Evolutionary conservation across 2,888 invertebrate species (phyloP), one percentile per base, ranked within the genome.

Genomic region (Mactromeris polynyma): DNA sequence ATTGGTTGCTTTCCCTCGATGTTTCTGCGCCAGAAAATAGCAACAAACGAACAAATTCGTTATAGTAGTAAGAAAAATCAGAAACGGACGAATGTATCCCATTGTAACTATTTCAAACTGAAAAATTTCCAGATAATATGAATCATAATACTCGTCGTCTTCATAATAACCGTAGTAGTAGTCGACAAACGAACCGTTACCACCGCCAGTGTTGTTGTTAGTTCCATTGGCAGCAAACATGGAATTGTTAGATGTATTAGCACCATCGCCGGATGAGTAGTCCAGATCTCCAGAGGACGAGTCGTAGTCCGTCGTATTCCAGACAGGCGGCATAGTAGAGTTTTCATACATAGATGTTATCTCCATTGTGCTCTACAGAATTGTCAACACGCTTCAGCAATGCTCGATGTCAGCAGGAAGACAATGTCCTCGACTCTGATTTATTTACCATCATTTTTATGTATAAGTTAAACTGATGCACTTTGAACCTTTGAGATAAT

Each of bases 41-140:
- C 40, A 73, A 33, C 86, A 78, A 4, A 91, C 91, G 19, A 91
- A 81, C 7, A 86, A 3, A 31, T 91, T 91, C 38, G 88, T 54
- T 17, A 89, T n/a, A 26, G 83, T 82, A 46, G 88, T 92, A 1
- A 89, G 21, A 33, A 90, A 11, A 2, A 90, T 82, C 6, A 92
- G 26, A 21, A 81, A 42, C 0, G 89, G 87, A 73, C 84, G 77
- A 3, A 90, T 54, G 73, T 82, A 79, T 11, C 92, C 92, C 9
- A 92, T 84, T 14, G 42, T 64, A 19, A 58, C 6, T 2, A 83
- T 64, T 79, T 92, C 92, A 81, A 92, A 92, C 21, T 69, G 54
- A 46, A 40, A 88, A 2, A 88, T 58, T 42, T 85, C 81, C 26
- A 90, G 83, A 40, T 83, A 46, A 40, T 87, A 89, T 2, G 38